phyloP scores from a whole-genome alignment of 1,140 invertebrate genomes.

The Nixonia krombeini region DNA sequence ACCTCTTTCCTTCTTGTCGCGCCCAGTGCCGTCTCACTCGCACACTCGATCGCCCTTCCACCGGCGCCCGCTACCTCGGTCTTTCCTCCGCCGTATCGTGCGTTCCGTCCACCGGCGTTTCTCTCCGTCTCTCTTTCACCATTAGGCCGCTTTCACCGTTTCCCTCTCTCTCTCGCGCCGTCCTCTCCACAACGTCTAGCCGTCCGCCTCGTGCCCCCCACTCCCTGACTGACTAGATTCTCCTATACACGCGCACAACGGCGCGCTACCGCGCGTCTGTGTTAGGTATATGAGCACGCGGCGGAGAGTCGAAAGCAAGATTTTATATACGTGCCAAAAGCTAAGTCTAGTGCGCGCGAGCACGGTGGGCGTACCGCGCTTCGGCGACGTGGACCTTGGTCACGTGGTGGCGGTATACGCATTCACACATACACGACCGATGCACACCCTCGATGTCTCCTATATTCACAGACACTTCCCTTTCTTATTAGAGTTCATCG shows the following conservation, averaged over 20 bases:
- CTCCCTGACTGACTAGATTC: no score
- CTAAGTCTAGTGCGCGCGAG: constrained; percentile 25
- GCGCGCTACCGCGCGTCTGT: not conserved
- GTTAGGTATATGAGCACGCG: not conserved
- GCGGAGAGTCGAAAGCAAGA: not conserved
- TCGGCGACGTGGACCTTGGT: constrained; percentile 6
- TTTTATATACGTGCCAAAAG: not conserved
- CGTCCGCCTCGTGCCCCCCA: constrained; percentile 4
- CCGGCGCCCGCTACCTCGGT: not conserved
- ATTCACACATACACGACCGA: constrained; percentile 26
- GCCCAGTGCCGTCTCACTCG: constrained; percentile 8
- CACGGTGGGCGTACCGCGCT: constrained; percentile 51
- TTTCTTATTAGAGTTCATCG: not conserved
- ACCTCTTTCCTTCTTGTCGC: constrained; percentile 5
- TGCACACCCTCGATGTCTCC: constrained; percentile 12
- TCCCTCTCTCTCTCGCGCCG: constrained; percentile 11
- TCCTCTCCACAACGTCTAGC: not conserved
- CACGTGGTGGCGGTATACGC: constrained; percentile 19
- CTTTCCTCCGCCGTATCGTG: constrained; percentile 8
- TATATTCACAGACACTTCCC: constrained; percentile 5
- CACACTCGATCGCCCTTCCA: not conserved
- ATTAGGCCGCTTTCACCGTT: not conserved
- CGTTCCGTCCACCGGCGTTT: not conserved
- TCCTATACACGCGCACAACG: no score
- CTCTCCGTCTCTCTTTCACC: constrained; percentile 10